These are phyloP conservation scores for Papilio polytes DNA, from an alignment of 1,140 invertebrate species.

Conservation along the genomic window DNA sequence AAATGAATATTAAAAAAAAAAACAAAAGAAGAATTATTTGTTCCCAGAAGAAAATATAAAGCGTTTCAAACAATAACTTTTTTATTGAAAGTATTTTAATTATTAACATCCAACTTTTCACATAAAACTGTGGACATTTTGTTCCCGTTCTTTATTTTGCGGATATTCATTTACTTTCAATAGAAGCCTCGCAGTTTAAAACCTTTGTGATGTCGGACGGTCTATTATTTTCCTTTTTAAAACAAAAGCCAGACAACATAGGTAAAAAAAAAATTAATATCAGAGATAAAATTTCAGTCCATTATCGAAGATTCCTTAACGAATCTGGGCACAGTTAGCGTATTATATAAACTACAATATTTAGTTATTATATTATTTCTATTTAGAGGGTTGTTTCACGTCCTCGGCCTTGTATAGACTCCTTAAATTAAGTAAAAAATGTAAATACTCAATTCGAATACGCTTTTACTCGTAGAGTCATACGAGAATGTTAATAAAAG, in stretches of 20 bases:
- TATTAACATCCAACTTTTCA: slow-evolving; percentile 14
- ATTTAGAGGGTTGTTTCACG: neutral
- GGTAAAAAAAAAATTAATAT: neutral
- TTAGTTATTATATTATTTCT: neutral
- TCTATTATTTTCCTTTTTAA: slow-evolving; percentile 7
- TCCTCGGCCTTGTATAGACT: neutral
- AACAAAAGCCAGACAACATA: neutral
- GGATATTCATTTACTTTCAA: slow-evolving; percentile 20
- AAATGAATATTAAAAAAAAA: too few relatives aligned
- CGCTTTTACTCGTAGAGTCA: neutral
- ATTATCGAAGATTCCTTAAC: too few relatives aligned
- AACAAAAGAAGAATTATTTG: too few relatives aligned
- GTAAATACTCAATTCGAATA: neutral
- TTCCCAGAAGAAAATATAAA: too few relatives aligned
- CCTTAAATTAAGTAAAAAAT: neutral
- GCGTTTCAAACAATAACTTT: neutral
- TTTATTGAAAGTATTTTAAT: slow-evolving; percentile 6
- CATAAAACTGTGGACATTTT: slow-evolving; percentile 20
- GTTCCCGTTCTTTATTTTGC: slow-evolving; percentile 3
- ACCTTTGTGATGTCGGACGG: neutral
- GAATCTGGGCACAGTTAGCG: neutral
- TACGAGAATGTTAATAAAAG: slow-evolving; percentile 14
- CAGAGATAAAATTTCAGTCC: neutral
- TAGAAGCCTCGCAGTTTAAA: slow-evolving; percentile 6
- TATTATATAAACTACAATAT: neutral